Evolutionary conservation across 1,140 invertebrate species (phyloP).

Genomic region (Apis mellifera): Amel_HAv3.1 CM009942.2:10989501-10990000

Average conservation of each 20-base stretch:
- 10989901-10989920: neutral
- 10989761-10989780: constrained; percentile 35
- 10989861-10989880: neutral
- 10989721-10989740: neutral
- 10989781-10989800: constrained; percentile 50
- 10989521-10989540: neutral
- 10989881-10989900: constrained; percentile 10
- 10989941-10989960: neutral
- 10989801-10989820: constrained; percentile 37
- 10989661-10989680: neutral
- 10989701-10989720: constrained; percentile 34
- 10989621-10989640: neutral
- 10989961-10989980: neutral
- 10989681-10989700: constrained; percentile 25
- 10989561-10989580: no score
- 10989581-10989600: neutral
- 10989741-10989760: constrained; percentile 26
- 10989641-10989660: neutral
- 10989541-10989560: neutral
- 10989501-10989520: neutral
- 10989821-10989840: constrained; percentile 22
- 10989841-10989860: constrained; percentile 15
- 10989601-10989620: no score
- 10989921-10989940: neutral
- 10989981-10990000: no score